A percentile compares a stretch with the other conserved stretches of the same genome.
phyloP scores from a whole-genome alignment of 2,797 vertebrate species.

The Xerus rutilus region DNA sequence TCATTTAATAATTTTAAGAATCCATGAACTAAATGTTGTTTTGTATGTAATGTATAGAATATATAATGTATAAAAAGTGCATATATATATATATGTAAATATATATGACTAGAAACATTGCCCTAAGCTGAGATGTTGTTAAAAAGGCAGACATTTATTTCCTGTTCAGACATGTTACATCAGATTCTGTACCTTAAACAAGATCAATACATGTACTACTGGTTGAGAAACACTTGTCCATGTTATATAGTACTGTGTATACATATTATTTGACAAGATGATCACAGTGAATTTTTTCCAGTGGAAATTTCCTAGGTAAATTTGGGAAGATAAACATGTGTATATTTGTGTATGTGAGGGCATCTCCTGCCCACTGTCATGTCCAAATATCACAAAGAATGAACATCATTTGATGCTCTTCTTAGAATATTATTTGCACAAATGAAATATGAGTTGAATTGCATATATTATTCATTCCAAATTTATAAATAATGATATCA shows the following conservation, averaged over 20 bases:
- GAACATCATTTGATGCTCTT: not conserved
- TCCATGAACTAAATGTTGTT: not conserved
- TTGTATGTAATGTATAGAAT: not conserved
- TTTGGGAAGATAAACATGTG: not conserved
- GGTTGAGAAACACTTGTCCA: not conserved
- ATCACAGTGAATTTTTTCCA: not conserved
- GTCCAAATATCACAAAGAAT: not conserved
- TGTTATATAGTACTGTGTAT: not conserved
- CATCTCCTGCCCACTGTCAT: not conserved
- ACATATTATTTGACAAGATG: not conserved
- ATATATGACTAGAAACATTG: not conserved
- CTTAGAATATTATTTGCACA: not conserved
- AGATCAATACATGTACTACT: not conserved
- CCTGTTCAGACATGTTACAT: not conserved
- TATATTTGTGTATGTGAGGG: accelerated
- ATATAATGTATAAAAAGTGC: too few species aligned
- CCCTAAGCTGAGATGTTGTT: not conserved
- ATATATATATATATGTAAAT: not conserved
- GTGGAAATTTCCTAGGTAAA: not conserved
- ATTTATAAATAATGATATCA: not conserved
- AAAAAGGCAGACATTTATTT: not conserved
- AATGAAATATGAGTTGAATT: not conserved
- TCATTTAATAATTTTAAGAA: not conserved
- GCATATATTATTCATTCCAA: not conserved
- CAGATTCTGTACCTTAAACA: not conserved